Evolutionary conservation across 92 coral and sea anemone genomes (phyloP).

Genomic region (Paragorgia papillata): DNA sequence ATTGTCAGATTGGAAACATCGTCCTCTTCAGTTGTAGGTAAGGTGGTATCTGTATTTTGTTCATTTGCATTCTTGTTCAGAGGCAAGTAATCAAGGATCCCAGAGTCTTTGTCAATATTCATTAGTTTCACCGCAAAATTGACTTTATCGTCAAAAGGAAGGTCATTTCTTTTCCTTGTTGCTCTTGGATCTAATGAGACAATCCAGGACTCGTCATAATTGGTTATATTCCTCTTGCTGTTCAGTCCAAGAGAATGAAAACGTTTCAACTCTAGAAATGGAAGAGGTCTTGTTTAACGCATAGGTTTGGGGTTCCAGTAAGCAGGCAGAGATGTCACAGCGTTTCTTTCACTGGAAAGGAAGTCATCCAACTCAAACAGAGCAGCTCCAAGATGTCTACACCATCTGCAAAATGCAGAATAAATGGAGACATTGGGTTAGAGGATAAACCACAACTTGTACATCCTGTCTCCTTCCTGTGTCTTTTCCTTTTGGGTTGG

Average conservation of each 20-base stretch:
- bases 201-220: constrained; percentile 67
- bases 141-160: constrained; percentile 35
- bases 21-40: not conserved
- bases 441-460: constrained; percentile 65
- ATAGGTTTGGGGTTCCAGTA: constrained; percentile 74
- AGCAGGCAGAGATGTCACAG: constrained; percentile 64
- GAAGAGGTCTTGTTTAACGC: too few species aligned
- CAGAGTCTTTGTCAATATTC: constrained; percentile 63
- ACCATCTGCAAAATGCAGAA: constrained; percentile 70
- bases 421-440: constrained; percentile 56
- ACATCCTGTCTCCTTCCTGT: constrained; percentile 63
- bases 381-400: constrained; percentile 71
- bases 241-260: constrained; percentile 32
- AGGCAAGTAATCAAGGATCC: constrained; percentile 64
- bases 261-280: too few species aligned
- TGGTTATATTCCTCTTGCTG: constrained; percentile 57
- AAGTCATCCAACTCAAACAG: too few species aligned
- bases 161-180: constrained; percentile 57
- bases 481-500: too few species aligned
- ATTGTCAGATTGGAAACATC: constrained; percentile 10
- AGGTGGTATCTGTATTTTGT: not conserved
- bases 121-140: constrained; percentile 51
- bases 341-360: too few species aligned
- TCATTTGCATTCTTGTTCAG: not conserved
- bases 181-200: constrained; percentile 69